Percentiles rank a stretch among this genome's conserved stretches.
Evolutionary conservation across 2,113 vertebrate species (phyloP).

Genomic region (Emberiza fucata): DNA sequence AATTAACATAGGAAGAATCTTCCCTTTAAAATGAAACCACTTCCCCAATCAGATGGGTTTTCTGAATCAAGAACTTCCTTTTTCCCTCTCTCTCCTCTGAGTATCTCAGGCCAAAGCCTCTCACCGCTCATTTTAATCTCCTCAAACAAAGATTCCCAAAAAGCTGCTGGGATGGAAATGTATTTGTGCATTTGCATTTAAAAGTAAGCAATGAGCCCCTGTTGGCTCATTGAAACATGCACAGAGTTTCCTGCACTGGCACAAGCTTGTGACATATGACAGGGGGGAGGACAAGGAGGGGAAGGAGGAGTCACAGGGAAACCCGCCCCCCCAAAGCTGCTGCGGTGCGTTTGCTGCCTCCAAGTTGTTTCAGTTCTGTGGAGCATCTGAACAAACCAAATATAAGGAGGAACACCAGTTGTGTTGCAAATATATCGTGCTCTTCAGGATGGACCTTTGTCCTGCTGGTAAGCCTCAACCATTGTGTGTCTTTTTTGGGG

Average conservation of each 20-base stretch:
- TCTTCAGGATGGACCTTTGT: conserved; percentile 48
- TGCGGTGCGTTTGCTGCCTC: not conserved
- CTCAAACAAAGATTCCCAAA: not conserved
- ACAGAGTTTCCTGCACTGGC: not conserved
- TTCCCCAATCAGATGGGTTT: not conserved
- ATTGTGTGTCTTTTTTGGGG: not conserved
- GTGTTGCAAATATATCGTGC: not conserved
- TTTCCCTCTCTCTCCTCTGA: rapidly evolving
- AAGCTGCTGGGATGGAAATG: not conserved
- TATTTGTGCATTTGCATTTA: not conserved
- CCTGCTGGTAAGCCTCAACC: conserved; percentile 32
- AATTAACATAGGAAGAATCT: not conserved
- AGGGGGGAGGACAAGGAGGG: not conserved
- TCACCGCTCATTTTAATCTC: not conserved
- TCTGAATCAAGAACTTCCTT: conserved; percentile 23
- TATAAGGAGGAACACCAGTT: not conserved
- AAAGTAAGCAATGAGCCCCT: not conserved
- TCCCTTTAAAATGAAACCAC: not conserved
- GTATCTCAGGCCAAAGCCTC: not conserved
- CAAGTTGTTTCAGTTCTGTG: conserved; percentile 19
- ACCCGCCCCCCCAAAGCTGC: not conserved
- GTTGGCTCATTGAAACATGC: not conserved
- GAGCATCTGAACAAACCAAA: not conserved
- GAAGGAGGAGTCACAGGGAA: conserved; percentile 25
- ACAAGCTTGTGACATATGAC: not conserved